Evolutionary conservation across 2,888 invertebrate species (phyloP).

Genomic region (Liodrosophila aerea): DNA sequence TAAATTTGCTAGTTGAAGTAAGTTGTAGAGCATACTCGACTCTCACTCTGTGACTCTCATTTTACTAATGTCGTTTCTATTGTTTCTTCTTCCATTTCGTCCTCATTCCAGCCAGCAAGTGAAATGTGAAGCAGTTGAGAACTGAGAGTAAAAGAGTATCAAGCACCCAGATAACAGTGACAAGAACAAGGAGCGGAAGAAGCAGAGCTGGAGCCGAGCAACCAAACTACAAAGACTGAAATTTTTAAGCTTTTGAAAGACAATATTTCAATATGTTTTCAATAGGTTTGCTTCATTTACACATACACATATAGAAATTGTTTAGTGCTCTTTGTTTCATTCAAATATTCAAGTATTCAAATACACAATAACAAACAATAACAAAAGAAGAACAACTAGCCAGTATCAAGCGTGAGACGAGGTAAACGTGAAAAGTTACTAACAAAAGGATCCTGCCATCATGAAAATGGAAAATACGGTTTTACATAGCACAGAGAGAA

Average conservation of each 20-base stretch:
- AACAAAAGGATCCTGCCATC: constrained; percentile 79
- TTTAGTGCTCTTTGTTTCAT: constrained; percentile 49
- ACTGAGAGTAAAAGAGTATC: constrained; percentile 12
- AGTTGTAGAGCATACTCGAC: constrained; percentile 25
- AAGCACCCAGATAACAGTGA: constrained; percentile 59
- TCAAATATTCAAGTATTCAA: constrained; percentile 29
- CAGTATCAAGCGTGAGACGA: constrained; percentile 38
- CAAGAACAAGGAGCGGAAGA: constrained; percentile 19
- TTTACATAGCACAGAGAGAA: constrained; percentile 60
- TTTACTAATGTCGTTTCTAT: constrained; percentile 21
- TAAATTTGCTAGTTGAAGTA: constrained; percentile 67
- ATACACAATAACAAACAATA: constrained; percentile 18
- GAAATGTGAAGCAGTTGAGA: constrained; percentile 21
- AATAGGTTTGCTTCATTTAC: constrained; percentile 54
- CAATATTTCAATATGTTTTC: constrained; percentile 81
- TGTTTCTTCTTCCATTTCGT: neutral
- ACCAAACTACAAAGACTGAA: constrained; percentile 82
- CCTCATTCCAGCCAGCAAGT: constrained; percentile 35
- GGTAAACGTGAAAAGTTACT: constrained; percentile 73
- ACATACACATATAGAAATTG: constrained; percentile 25
- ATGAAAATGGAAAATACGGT: constrained; percentile 72
- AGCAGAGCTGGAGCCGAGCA: constrained; percentile 43
- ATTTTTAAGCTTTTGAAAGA: constrained; percentile 83
- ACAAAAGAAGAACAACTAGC: constrained; percentile 31
- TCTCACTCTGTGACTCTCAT: neutral